Base-by-base conservation (phyloP, 2,888 invertebrate genomes). In the Microctonus brassicae region DNA sequence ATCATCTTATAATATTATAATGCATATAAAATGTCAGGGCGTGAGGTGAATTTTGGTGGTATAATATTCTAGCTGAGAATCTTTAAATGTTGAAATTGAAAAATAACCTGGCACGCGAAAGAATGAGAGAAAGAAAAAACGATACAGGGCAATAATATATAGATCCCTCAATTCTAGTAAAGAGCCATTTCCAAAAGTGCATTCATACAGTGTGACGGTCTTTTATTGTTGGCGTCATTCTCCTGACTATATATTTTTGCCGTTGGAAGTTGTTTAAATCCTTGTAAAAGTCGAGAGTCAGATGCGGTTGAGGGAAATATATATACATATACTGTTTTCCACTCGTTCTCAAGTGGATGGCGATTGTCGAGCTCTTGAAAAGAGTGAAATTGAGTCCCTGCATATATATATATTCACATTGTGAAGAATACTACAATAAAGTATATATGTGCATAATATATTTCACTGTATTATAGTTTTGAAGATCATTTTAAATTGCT, bases 371-470 rank as follows among this genome's bases (percentile, higher is more conserved):
- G 66, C 78, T 62, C 74, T 81, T 85, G 82, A 86, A 87, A 86
- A 83, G 86, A 86, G 81, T 86, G 85, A 86, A 87, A 86, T 86
- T 85, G 85, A 87, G 81, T 84, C 82, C 34, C 78, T 71, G 77
- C 78, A 73, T 72, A 72, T 74, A 73, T 72, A 72, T 74, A 70
- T 55, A 58, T 39, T 6, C 52, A 52, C 13, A 34, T 20, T 47
- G n/a, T 13, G 26, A 39, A 61, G 47, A 57, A 53, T 42, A 69
- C 36, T 64, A 69, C 69, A 73, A 61, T 66, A 72, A 69, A 70
- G 63, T 66, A 17, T 36, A 61, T 61, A 47, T n/a, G 17, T 17
- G 17, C 47, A 47, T n/a, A 47, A n/a, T n/a, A n/a, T n/a, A 47
- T 5, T 17, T 1, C 17, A 1, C 4, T n/a, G 17, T 5, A 47